phyloP scores from a whole-genome alignment of 2,888 invertebrate species.

The Lamellibrachia columna region DNA sequence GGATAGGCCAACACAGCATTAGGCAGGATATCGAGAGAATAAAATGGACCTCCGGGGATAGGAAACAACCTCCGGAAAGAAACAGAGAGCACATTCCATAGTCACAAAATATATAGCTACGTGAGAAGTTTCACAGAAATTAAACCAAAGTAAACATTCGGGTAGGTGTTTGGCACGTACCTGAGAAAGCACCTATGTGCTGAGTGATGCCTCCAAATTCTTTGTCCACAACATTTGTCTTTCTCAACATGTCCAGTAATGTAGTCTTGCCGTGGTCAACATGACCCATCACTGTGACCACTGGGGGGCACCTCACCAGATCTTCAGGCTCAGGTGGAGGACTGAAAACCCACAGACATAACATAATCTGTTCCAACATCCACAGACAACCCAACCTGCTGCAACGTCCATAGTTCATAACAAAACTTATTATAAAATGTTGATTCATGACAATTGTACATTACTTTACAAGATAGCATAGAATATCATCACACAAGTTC shows the following conservation, averaged over 20 bases:
- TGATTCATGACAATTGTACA: not conserved
- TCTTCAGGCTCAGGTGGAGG: slow-evolving; percentile 67
- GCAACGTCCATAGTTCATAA: not conserved
- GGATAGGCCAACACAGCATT: too few relatives aligned
- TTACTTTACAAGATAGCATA: not conserved
- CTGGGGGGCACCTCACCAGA: slow-evolving; percentile 83
- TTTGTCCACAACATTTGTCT: slow-evolving; percentile 84
- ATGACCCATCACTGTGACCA: slow-evolving; percentile 99
- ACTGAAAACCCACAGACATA: slow-evolving; percentile 35
- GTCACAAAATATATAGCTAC: too few relatives aligned
- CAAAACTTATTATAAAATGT: not conserved
- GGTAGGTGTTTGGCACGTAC: slow-evolving; percentile 40
- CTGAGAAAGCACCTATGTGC: slow-evolving; percentile 96
- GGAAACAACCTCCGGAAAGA: too few relatives aligned
- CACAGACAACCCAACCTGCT: not conserved
- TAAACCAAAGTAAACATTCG: not conserved
- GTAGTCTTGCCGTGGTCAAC: slow-evolving; percentile 99
- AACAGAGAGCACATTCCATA: too few relatives aligned
- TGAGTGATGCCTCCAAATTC: slow-evolving; percentile 99
- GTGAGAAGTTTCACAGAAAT: not conserved
- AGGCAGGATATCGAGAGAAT: too few relatives aligned
- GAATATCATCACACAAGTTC: too few relatives aligned
- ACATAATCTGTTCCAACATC: not conserved
- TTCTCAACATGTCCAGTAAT: slow-evolving; percentile 85
- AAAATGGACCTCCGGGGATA: too few relatives aligned